These are phyloP conservation scores for Aphelenchoides fujianensis DNA, from an alignment of 1,140 invertebrate species.

Conservation along the genomic window DNA sequence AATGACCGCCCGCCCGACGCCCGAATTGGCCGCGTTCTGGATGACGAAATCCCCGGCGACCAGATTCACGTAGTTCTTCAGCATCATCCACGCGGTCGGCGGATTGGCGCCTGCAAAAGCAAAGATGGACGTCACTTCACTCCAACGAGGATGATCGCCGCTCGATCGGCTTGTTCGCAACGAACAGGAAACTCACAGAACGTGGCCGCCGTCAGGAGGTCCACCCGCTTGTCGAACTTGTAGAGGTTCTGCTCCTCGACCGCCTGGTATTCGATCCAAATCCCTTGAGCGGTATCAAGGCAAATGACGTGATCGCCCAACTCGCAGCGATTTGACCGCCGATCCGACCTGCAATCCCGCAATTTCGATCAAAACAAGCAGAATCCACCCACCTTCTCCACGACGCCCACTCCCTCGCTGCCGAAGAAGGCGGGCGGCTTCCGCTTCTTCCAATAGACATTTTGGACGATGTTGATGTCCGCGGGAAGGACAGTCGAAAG, in stretches of 20 bases:
- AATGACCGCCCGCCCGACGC: constrained; percentile 88
- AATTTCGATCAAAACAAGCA: not conserved
- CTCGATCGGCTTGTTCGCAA: too few species aligned
- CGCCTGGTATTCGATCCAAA: constrained; percentile 12
- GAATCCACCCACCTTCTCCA: constrained; percentile 13
- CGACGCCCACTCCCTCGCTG: not conserved
- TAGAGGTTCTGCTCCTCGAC: not conserved
- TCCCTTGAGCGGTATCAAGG: constrained; percentile 10
- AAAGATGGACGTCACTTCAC: too few species aligned
- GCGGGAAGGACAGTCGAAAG: not conserved
- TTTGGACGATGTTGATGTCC: constrained; percentile 11
- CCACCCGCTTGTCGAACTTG: constrained; percentile 15
- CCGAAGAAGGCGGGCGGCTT: not conserved
- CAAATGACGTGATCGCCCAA: not conserved
- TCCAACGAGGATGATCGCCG: too few species aligned
- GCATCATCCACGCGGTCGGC: constrained; percentile 91
- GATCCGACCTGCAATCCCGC: not conserved
- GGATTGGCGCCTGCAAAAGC: constrained; percentile 73
- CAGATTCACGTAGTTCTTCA: constrained; percentile 80
- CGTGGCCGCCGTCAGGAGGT: not conserved
- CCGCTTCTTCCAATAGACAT: constrained; percentile 12
- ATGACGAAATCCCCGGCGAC: constrained; percentile 79
- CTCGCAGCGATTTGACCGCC: not conserved
- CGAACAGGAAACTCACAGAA: not conserved
- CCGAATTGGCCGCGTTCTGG: constrained; percentile 95